Percentiles rank a stretch among this genome's conserved stretches.
phyloP scores from a whole-genome alignment of 1,140 invertebrate genomes.

The Aphaenogaster floridana region DNA sequence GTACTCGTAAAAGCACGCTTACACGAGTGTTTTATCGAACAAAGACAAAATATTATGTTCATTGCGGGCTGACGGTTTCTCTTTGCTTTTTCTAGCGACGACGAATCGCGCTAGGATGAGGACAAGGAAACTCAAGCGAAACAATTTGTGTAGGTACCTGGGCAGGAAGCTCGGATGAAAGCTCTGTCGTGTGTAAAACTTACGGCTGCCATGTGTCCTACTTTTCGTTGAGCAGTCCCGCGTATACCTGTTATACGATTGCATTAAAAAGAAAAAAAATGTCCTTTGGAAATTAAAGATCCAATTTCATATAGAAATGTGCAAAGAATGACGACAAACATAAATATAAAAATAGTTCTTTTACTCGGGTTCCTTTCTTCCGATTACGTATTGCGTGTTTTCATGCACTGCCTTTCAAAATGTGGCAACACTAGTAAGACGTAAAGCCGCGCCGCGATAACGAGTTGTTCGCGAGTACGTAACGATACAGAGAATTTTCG shows the following conservation, averaged over 20 bases:
- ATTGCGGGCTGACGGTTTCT: slow-evolving; percentile 16
- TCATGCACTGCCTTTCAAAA: background rate
- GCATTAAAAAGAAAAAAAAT: background rate
- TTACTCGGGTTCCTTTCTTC: background rate
- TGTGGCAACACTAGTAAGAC: background rate
- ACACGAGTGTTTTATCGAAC: background rate
- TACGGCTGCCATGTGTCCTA: background rate
- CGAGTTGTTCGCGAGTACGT: background rate
- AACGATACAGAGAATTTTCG: background rate
- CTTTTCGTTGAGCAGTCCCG: background rate
- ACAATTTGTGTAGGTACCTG: slow-evolving; percentile 19
- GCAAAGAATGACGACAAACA: background rate
- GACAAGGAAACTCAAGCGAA: slow-evolving; percentile 18
- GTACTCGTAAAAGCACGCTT: background rate
- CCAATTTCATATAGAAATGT: background rate
- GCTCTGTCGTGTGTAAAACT: slow-evolving; percentile 29
- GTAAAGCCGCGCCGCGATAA: background rate
- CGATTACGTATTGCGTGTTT: background rate
- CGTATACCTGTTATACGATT: no score
- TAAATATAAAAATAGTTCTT: background rate
- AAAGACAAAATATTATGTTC: background rate
- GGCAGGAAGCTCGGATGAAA: background rate
- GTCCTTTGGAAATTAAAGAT: background rate
- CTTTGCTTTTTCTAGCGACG: slow-evolving; percentile 36
- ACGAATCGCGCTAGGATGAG: slow-evolving; percentile 10